Percentiles rank a stretch among this genome's conserved stretches.
phyloP scores from a whole-genome alignment of 2,797 vertebrate genomes.

The Adrianichthys oophorus region DNA sequence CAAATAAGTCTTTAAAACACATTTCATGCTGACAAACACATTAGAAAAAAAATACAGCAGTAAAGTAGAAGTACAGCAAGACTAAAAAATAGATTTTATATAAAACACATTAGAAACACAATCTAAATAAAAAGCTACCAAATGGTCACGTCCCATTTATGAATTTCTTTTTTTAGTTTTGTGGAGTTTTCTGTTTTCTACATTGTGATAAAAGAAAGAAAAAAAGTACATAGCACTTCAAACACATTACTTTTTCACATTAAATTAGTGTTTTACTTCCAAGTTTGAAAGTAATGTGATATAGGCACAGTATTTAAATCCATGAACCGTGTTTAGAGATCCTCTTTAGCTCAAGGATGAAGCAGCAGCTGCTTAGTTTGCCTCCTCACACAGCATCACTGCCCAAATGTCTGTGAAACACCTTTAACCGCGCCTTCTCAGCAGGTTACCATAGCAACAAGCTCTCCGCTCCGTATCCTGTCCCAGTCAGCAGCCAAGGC shows the following conservation, averaged over 20 bases:
- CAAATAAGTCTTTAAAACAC: slow-evolving; percentile 70
- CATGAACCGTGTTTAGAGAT: slow-evolving; percentile 47
- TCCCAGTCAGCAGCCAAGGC: slow-evolving; percentile 1
- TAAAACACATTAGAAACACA: slow-evolving; percentile 80
- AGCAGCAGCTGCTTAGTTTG: slow-evolving; percentile 6
- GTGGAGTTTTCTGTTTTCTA: slow-evolving; percentile 70
- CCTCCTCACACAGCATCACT: neutral
- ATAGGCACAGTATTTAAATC: slow-evolving; percentile 79
- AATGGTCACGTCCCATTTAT: slow-evolving; percentile 72
- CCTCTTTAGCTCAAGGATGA: slow-evolving; percentile 9
- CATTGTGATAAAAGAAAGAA: slow-evolving; percentile 67
- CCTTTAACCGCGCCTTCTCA: slow-evolving; percentile 4
- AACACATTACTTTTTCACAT: slow-evolving; percentile 77
- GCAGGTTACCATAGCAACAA: slow-evolving; percentile 6
- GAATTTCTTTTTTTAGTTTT: slow-evolving; percentile 57
- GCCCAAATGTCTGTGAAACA: slow-evolving; percentile 1
- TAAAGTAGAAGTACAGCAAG: slow-evolving; percentile 76
- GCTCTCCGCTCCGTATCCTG: slow-evolving; percentile 6
- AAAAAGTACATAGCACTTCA: slow-evolving; percentile 83
- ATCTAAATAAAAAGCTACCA: slow-evolving; percentile 79
- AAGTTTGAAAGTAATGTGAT: slow-evolving; percentile 69
- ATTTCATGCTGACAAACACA: slow-evolving; percentile 80
- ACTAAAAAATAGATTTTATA: slow-evolving; percentile 81
- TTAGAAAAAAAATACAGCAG: slow-evolving; percentile 78
- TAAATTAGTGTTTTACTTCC: slow-evolving; percentile 68